Evolutionary conservation across 2,888 invertebrate species (phyloP).

Genomic region (Ferdinandea cuprea): DNA sequence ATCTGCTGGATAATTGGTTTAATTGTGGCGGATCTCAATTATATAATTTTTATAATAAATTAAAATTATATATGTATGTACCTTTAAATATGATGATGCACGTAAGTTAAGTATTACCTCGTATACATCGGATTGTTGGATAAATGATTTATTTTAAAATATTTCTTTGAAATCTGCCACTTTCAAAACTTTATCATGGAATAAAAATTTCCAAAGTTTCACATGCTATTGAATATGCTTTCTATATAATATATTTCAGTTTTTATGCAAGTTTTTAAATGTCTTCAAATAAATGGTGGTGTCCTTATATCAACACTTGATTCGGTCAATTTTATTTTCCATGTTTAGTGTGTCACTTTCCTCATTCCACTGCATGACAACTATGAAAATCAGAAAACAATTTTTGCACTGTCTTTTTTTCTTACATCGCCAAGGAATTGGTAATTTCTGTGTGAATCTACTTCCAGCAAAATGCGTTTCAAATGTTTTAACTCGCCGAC

Average conservation of each 20-base stretch:
- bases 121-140: conserved; percentile 35
- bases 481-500: background rate
- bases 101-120: conserved; percentile 41
- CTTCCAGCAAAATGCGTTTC: too few relatives aligned
- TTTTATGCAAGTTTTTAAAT: too few relatives aligned
- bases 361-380: background rate
- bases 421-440: too few relatives aligned
- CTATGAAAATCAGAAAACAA: background rate
- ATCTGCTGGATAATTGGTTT: conserved; percentile 57
- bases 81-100: conserved; percentile 29
- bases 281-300: too few relatives aligned
- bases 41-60: background rate
- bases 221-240: background rate
- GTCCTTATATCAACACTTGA: too few relatives aligned
- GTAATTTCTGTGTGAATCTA: too few relatives aligned
- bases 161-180: conserved; percentile 46
- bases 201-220: background rate
- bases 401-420: background rate
- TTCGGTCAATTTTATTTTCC: background rate
- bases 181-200: conserved; percentile 7
- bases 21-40: conserved; percentile 59
- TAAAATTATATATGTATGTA: conserved; percentile 3
- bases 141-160: conserved; percentile 1
- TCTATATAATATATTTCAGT: too few relatives aligned
- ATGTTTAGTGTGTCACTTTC: background rate